Evolutionary conservation across 2,113 vertebrate genomes (phyloP).

Genomic region (Typhlomys cinereus): DNA sequence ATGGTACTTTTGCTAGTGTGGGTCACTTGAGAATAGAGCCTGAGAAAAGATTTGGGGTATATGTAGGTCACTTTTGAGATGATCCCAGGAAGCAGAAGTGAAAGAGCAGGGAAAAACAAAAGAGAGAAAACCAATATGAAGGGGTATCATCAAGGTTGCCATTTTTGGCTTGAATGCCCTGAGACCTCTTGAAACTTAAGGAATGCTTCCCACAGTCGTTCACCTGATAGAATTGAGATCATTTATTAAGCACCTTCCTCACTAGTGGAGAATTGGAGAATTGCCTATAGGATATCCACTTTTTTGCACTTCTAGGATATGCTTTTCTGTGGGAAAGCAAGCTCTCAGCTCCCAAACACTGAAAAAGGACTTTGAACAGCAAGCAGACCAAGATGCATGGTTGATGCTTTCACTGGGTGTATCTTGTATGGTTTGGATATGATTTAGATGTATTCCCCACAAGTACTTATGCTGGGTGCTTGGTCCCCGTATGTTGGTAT

Average conservation of each 20-base stretch:
- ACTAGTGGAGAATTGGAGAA: neutral
- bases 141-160: neutral
- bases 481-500: neutral
- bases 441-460: neutral
- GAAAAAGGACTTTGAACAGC: neutral
- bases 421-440: neutral
- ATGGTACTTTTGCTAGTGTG: neutral
- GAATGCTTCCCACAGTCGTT: neutral
- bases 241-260: neutral
- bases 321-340: neutral
- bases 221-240: neutral
- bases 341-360: neutral
- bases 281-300: neutral
- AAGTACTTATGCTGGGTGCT: neutral
- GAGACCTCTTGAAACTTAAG: neutral
- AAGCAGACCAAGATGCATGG: neutral
- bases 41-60: neutral
- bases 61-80: neutral
- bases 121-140: neutral
- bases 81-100: neutral
- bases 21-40: neutral
- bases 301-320: neutral
- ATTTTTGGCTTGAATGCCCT: no score
- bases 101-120: neutral
- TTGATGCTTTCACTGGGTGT: neutral